Base-by-base conservation (phyloP, 2,888 invertebrate species). In the Cosmia pyralina region DNA sequence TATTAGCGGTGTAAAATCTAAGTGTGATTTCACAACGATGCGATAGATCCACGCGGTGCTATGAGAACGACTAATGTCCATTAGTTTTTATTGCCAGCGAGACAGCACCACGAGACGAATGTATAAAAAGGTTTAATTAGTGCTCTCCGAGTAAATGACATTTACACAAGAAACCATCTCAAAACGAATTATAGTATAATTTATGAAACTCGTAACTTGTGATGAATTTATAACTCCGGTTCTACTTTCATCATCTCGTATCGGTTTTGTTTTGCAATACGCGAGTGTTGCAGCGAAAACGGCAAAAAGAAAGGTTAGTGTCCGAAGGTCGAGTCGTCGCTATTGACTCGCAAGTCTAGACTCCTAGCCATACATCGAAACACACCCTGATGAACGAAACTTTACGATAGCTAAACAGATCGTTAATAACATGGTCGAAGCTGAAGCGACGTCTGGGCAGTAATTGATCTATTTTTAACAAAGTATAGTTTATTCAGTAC, bases 11-110 rank as follows among this genome's bases (percentile, higher is more conserved):
- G 81, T 90, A 85, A 88, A 90, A 81, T 83, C 72, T 85, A 84
- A 83, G 82, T 76, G 83, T 85, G 85, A 89, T 89, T 90, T 88
- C 87, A 88, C 86, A 91, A 89, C 80, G 73, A 77, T 75, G 82
- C 77, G 73, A 87, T 73, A 77, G 74, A 79, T 87, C 77, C 75
- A 82, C 79, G 78, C 78, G 81, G 78, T 81, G 74, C 76, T 82
- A 81, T 88, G 85, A 70, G 70, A 85, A 86, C 83, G 74, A 83
- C 77, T 76, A 60, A 78, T 74, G 69, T 84, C 79, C 72, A 88
- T 85, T 87, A 84, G 77, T 71, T 87, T 89, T 90, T 87, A 88
- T 85, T 84, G 68, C 81, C 69, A 62, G 66, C 74, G 72, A 81
- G 80, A 80, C 55, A 55, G 50, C 60, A 59, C 58, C 44, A 67